Evolutionary conservation across 2,888 invertebrate genomes (phyloP).

Genomic region (Mallateleia sp.): DNA sequence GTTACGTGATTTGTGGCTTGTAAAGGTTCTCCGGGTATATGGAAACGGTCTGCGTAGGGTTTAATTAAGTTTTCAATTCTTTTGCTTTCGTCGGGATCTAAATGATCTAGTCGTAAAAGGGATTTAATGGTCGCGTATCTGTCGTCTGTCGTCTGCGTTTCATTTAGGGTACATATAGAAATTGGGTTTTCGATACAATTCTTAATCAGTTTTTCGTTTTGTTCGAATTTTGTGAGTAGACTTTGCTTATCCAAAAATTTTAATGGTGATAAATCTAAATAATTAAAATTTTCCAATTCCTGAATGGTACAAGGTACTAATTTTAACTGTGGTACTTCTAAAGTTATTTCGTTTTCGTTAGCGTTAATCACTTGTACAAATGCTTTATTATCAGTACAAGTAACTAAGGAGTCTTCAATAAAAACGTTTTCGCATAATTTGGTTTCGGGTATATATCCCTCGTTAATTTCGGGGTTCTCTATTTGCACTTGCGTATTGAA

Average conservation of each 20-base stretch:
- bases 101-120: conserved; percentile 18
- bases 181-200: too few species aligned
- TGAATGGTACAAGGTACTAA: not conserved
- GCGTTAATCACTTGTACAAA: conserved; percentile 2
- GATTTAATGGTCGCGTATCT: not conserved
- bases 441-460: not conserved
- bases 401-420: conserved; percentile 19
- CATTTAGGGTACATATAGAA: too few species aligned
- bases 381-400: not conserved
- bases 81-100: conserved; percentile 2
- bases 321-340: not conserved
- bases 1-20: not conserved
- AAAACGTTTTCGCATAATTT: not conserved
- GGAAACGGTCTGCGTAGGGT: not conserved
- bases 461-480: not conserved
- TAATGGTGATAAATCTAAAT: too few species aligned
- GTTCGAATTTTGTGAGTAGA: too few species aligned
- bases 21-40: conserved; percentile 35
- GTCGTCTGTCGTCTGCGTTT: not conserved
- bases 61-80: conserved; percentile 3
- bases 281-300: not conserved
- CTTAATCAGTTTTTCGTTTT: too few species aligned
- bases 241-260: too few species aligned
- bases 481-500: not conserved
- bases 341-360: not conserved